Conservation (phyloP, 2,113 vertebrate genomes). For the Pedetes capensis region DNA sequence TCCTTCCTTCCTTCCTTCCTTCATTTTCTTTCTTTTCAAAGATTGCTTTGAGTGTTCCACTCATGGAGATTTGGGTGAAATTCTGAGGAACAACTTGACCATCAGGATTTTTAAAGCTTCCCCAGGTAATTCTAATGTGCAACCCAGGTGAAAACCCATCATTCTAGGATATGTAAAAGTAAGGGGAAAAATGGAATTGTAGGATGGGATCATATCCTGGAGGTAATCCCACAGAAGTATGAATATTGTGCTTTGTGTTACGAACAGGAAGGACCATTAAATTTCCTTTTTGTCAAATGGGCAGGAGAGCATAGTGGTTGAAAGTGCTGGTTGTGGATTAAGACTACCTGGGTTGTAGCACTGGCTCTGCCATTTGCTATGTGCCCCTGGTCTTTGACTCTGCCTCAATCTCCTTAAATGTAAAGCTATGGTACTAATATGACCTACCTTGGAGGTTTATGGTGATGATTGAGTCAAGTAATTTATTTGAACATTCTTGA, state of each 20-base stretch:
- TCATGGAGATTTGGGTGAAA: neutral
- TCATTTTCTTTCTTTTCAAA: neutral
- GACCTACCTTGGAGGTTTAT: neutral
- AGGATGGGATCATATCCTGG: neutral
- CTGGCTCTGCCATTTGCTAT: neutral
- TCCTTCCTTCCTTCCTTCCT: no score
- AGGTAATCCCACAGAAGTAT: neutral
- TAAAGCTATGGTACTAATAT: neutral
- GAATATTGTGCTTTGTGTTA: neutral
- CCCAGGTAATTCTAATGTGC: neutral
- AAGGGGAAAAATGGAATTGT: neutral
- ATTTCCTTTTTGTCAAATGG: neutral
- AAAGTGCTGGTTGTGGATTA: neutral
- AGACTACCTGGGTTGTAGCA: neutral
- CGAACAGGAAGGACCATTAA: neutral
- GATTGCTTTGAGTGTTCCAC: rapidly evolving
- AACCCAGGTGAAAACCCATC: neutral
- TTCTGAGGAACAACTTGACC: neutral
- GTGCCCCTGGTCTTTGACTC: neutral
- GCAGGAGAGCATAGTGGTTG: neutral
- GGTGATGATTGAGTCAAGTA: neutral
- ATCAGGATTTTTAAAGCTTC: neutral
- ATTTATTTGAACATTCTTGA: neutral
- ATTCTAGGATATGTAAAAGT: neutral
- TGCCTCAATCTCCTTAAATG: neutral